Evolutionary conservation across 1,140 invertebrate genomes (phyloP), one percentile per base, ranked within the genome.

Genomic region (Semibalanus balanoides): DNA sequence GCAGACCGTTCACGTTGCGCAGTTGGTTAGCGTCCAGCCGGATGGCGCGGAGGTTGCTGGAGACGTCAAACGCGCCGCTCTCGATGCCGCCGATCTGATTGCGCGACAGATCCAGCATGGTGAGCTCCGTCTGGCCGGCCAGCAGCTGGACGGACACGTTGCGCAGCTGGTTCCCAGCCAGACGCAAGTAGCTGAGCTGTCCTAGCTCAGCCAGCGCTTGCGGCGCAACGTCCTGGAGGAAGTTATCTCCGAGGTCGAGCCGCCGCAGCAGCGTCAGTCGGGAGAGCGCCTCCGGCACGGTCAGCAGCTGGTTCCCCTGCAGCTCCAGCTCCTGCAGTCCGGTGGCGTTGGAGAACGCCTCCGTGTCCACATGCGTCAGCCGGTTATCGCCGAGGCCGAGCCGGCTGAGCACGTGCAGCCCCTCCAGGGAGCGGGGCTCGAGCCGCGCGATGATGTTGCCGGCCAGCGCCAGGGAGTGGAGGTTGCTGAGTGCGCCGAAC

Each of bases 101-200:
- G 77, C 91, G 88, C 22, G 93, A 93, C 78, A 96, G 86, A 86
- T 96, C 96, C 73, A 97, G 85, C 79, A 95, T 93, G 83, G 94
- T 92, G 70, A 97, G 84, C 5, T 89, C 89, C 27, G 92, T 92
- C 77, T 95, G 83, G 79, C 92, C 88, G n/a, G 88, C 85, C 82
- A 96, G 94, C 25, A 90, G 88, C 35, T 89, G 88, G 82, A 91
- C 91, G 35, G 89, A 92, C 73, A 97, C 88, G 81, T 94, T 94
- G 82, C 92, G 90, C 77, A 97, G 86, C 81, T 90, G 90, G 85
- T 97, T 97, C 77, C 93, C 93, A 75, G 94, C 93, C 76, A 97
- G 84, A 25, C 93, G 86, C 43, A 97, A 83, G 0, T 93, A 93
- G 90, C 93, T 78, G 85, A 94, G 82, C 9, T 72, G 70, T 0